Evolutionary conservation across 2,797 vertebrate genomes (phyloP), one percentile per base, ranked within the genome.

Genomic region (Clarias fuscus): DNA sequence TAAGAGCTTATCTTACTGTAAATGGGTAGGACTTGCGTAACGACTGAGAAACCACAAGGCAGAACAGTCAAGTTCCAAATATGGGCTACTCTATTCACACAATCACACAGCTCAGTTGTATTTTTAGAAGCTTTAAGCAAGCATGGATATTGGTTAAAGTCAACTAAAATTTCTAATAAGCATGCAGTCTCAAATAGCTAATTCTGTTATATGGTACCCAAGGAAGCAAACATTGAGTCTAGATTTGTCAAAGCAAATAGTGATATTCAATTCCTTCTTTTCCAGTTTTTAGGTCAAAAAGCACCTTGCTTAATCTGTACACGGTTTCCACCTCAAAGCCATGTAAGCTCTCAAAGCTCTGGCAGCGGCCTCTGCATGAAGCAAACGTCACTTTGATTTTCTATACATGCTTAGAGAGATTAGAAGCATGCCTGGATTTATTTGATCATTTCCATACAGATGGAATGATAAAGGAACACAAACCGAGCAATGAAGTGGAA

Each of bases 161-260:
- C 85, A 88, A 79, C 72, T 86, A 86, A 82, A 89, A 87, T 84
- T 91, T 86, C 71, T 90, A 87, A 86, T 89, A 85, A 89, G 90
- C 94, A 95, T 94, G 93, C 93, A 93, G 70, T 86, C 90, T n/a
- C 85, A 72, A 76, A 87, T 33, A 75, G 87, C 87, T 79, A 85
- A 68, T 77, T 68, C 64, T 80, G 73, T 30, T 85, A 56, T 75
- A 84, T 67, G 56, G 40, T 78, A 82, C 76, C 75, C 43, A 70
- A 70, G 86, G 84, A 81, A 77, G 75, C 75, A 90, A 91, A 92
- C 83, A 90, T 79, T 58, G 89, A 88, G 72, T 90, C 78, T 87
- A 89, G 88, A 90, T 86, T 56, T 43, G 82, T 81, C 20, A 40
- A 73, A 83, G 64, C 76, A 59, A 61, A n/a, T 37, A 22, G 20